Base-by-base conservation (phyloP, 2,797 vertebrate species). In the Microtus obscurus region DNA sequence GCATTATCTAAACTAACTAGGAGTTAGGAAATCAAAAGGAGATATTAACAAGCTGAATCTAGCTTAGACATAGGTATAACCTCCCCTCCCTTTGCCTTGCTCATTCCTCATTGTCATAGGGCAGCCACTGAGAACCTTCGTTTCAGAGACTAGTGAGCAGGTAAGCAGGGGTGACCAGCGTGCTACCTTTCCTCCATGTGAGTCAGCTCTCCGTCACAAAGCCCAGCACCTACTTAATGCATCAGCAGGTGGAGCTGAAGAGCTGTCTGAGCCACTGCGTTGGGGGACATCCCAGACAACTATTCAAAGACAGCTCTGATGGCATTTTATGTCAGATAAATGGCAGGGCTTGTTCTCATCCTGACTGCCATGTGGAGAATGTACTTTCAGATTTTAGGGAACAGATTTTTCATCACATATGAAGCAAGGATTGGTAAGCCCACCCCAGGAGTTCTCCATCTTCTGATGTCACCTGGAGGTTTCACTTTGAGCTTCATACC, bases 211-310 rank as follows among this genome's bases (percentile, higher is more conserved):
- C 59, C 14, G 71, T n/a, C 11, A 34, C 53, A n/a, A 88, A 89
- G 59, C 12, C 34, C 48, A 92, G 37, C 4, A 0, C 31, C 16
- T 63, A 59, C 83, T 71, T 61, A 48, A 89, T 34, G 40, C 17
- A 85, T 56, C 79, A 94, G 81, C 69, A 95, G 95, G 82, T 87
- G 87, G 87, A 81, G 80, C 65, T 86, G 48, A 48, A 91, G 91
- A 97, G 93, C 89, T 90, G 17, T 92, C 1, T 45, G 86, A 88
- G 40, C 29, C 3, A 3, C 61, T 27, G 69, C 16, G 27, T 31
- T 61, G 77, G 16, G 76, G 48, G 31, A 4, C 21, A 2, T 7
- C 53, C 71, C n/a, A n/a, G 43, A 65, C 29, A 77, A 87, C 65
- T 16, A 9, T 48, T 51, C 6, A 10, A 40, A 79, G 31, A 11